phyloP scores from a whole-genome alignment of 1,140 invertebrate species.

The Trialeurodes vaporariorum region DNA sequence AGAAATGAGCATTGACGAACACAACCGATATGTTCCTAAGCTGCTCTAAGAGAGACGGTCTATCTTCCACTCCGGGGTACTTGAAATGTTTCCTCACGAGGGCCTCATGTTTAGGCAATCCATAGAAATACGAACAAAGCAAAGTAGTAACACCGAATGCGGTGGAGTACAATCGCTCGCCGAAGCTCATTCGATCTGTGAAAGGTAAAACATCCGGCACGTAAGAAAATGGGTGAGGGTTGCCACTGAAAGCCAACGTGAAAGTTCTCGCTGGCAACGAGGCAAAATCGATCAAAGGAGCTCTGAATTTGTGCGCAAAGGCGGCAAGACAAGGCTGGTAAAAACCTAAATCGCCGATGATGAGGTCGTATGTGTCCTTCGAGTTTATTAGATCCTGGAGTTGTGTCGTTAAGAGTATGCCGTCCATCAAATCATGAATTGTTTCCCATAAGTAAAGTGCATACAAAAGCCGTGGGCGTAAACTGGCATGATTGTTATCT shows the following conservation, averaged over 20 bases:
- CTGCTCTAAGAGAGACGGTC: constrained; percentile 19
- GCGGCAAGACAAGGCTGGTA: not conserved
- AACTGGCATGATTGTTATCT: no score
- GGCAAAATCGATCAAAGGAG: no score
- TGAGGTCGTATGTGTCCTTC: not conserved
- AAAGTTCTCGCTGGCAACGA: no score
- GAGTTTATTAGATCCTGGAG: not conserved
- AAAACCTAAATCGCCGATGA: not conserved
- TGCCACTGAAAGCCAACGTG: no score
- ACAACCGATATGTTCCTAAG: constrained; percentile 17
- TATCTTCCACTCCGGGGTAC: constrained; percentile 19
- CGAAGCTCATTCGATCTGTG: no score
- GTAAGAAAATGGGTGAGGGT: no score
- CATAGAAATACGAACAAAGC: not conserved
- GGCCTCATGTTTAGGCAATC: constrained; percentile 15
- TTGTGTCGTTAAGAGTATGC: no score
- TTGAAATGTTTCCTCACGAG: constrained; percentile 18
- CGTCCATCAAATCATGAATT: no score
- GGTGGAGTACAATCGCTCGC: constrained; percentile 41
- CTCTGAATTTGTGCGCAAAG: not conserved
- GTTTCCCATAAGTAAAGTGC: no score
- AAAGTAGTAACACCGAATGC: no score
- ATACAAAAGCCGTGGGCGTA: no score
- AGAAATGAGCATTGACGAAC: constrained; percentile 24
- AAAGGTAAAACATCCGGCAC: no score